phyloP scores from a whole-genome alignment of 2,113 vertebrate species.

The Phalacrocorax carbo region DNA sequence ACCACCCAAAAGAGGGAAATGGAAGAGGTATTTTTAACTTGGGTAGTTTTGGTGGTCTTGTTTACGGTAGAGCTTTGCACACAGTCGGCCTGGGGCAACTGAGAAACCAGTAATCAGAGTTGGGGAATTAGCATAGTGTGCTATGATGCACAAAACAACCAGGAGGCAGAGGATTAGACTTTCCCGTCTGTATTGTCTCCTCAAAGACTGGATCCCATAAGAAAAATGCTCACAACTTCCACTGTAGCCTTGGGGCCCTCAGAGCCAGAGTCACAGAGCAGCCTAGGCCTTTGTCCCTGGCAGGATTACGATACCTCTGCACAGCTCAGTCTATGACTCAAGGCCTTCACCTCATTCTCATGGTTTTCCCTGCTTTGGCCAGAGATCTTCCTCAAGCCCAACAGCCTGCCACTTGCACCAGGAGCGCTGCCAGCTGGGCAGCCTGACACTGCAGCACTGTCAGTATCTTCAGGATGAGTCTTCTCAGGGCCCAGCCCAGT shows the following conservation, averaged over 20 bases:
- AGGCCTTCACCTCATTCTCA: background rate
- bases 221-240: background rate
- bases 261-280: background rate
- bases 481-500: background rate
- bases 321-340: background rate
- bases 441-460: background rate
- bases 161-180: background rate
- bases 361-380: background rate
- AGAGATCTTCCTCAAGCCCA: background rate
- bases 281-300: background rate
- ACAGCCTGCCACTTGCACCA: background rate
- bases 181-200: background rate
- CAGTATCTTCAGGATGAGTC: background rate
- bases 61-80: background rate
- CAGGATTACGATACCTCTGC: background rate
- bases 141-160: background rate
- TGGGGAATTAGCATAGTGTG: fast-evolving
- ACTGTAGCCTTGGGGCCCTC: background rate
- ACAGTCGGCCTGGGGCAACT: background rate
- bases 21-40: background rate
- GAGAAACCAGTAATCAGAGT: background rate
- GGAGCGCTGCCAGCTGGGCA: background rate
- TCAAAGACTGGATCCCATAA: background rate
- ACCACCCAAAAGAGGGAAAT: background rate
- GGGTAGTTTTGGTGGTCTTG: background rate